Evolutionary conservation across 2,888 invertebrate genomes (phyloP), one percentile per base, ranked within the genome.

Genomic region (Acrocyrtus sp.): DNA sequence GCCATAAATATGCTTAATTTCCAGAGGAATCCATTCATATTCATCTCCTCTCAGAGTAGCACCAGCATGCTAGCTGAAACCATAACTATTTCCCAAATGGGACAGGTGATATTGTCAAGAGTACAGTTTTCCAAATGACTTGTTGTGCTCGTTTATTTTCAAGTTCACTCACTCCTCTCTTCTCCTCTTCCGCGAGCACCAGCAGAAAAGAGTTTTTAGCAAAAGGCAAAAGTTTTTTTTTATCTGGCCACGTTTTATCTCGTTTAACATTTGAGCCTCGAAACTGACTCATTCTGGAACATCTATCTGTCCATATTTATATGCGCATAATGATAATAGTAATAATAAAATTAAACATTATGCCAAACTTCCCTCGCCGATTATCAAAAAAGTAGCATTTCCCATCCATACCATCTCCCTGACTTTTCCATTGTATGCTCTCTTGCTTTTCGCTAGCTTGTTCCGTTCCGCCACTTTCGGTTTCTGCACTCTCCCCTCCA

Each of bases 81-180:
- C 34, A 34, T 12, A 34, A 34, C 34, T 68, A 61, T 68, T 70
- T 62, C 62, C 62, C 62, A 57, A 70, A 70, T 70, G 69, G 62
- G 69, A 70, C 69, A 70, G 69, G 69, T 70, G 69, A 62, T 27
- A 70, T 61, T 70, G 62, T 62, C 69, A 54, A 62, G 69, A 70
- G 69, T 56, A 62, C 69, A 70, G 45, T 69, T 61, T 53, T 60
- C 53, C 61, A 41, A 70, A 56, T 56, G 69, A 62, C 56, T 61
- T 43, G 63, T 63, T 63, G 63, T 63, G 39, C 68, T 57, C 68
- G 61, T 68, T 68, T 61, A 68, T 68, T 56, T 66, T 47, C 65
- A 54, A 47, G 65, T 47, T 54, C 65, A 65, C 19, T 45, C 45
- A n/a, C 27, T 34, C 26, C n/a, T 2, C 54, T 21, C 27, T 21